phyloP scores from a whole-genome alignment of 2,113 vertebrate genomes.

The Telmatochromis sp. region DNA sequence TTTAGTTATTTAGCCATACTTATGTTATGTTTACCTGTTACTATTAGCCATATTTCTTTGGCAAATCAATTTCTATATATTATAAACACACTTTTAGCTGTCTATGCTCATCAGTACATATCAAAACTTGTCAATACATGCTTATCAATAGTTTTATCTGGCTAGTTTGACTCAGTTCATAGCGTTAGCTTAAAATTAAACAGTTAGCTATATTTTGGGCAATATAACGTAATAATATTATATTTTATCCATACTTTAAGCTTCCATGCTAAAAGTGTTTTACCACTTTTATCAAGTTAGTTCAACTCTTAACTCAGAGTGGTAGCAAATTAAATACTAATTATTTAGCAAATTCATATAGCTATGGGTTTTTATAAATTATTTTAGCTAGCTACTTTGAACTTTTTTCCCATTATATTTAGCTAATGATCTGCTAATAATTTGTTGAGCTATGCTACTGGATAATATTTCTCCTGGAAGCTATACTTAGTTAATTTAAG shows the following conservation, averaged over 20 bases:
- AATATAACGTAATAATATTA: neutral
- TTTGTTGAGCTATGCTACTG: neutral
- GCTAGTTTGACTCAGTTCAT: neutral
- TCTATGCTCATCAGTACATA: neutral
- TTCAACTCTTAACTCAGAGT: neutral
- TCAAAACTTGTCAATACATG: neutral
- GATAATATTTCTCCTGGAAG: neutral
- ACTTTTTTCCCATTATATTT: neutral
- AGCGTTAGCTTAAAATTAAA: neutral
- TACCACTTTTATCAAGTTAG: neutral
- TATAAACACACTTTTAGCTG: neutral
- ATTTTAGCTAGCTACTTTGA: neutral
- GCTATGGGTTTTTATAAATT: neutral
- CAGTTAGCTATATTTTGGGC: neutral
- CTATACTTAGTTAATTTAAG: neutral
- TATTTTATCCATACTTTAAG: neutral
- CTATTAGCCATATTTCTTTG: neutral
- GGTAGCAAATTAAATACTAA: neutral
- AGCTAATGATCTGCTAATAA: neutral
- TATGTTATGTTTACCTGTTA: neutral
- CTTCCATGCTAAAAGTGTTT: neutral
- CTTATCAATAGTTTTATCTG: neutral
- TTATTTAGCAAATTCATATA: neutral
- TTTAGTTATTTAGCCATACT: neutral
- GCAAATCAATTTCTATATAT: neutral